Percentiles rank a stretch among this genome's conserved stretches.
phyloP scores from a whole-genome alignment of 2,888 invertebrate species.

The Stramonita haemastoma region DNA sequence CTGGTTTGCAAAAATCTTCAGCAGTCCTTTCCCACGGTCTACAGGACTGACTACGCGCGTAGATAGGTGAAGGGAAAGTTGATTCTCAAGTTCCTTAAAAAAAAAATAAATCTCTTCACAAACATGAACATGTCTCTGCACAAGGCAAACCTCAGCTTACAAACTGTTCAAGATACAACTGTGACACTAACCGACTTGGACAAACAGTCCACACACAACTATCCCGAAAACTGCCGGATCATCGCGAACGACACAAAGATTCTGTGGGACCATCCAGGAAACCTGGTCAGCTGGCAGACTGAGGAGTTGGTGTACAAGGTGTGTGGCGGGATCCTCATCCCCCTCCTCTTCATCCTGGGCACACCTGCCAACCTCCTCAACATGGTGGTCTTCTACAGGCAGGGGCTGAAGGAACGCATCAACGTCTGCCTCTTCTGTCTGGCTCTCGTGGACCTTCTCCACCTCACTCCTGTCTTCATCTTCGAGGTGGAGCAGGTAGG shows the following conservation, averaged over 20 bases:
- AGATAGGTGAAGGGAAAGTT: too few relatives aligned
- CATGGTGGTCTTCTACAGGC: conserved; percentile 25
- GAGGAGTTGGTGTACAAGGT: background rate
- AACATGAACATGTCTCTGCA: too few relatives aligned
- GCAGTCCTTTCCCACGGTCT: too few relatives aligned
- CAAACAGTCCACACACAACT: background rate
- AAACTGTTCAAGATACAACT: too few relatives aligned
- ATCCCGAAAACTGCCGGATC: background rate
- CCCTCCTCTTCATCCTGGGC: background rate
- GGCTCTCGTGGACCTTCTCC: background rate
- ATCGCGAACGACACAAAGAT: background rate
- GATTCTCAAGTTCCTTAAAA: too few relatives aligned
- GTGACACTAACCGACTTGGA: too few relatives aligned
- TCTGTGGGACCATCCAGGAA: background rate
- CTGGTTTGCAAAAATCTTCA: too few relatives aligned
- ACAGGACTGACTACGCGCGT: too few relatives aligned
- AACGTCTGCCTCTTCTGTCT: conserved; percentile 5
- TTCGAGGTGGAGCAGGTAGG: conserved; percentile 1
- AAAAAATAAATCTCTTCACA: too few relatives aligned
- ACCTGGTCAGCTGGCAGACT: conserved; percentile 23
- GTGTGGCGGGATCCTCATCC: background rate
- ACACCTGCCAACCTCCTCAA: conserved; percentile 16
- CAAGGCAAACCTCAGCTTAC: too few relatives aligned
- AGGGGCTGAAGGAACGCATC: conserved; percentile 4
- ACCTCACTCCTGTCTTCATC: background rate